Percentiles rank a stretch among this genome's conserved stretches.
Evolutionary conservation across 2,888 invertebrate species (phyloP).

Genomic region (Andrena camellia): DNA sequence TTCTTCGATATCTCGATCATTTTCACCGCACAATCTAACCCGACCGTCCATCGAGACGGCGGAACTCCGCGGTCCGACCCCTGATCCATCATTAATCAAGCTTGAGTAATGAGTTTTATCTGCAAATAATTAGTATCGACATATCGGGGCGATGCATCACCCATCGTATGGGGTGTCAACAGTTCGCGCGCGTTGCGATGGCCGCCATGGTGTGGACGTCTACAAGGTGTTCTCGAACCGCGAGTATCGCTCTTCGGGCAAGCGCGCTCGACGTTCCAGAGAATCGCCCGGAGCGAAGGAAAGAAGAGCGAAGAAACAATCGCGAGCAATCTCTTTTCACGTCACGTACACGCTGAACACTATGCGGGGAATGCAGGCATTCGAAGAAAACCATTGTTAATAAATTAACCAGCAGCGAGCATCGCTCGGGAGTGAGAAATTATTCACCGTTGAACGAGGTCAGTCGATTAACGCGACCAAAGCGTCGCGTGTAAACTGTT

Average conservation of each 20-base stretch:
- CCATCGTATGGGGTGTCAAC: slow-evolving; percentile 62
- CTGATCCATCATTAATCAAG: slow-evolving; percentile 71
- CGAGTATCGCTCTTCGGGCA: neutral
- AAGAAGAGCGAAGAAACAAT: slow-evolving; percentile 2
- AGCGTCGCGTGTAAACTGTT: slow-evolving; percentile 30
- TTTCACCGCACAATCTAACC: slow-evolving; percentile 13
- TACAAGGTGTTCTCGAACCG: neutral
- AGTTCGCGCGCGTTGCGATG: slow-evolving; percentile 38
- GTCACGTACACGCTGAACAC: neutral
- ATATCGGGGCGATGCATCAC: slow-evolving; percentile 69
- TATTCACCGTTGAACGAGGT: slow-evolving; percentile 22
- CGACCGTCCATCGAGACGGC: slow-evolving; percentile 33
- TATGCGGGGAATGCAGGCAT: too few species aligned
- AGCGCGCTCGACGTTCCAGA: neutral
- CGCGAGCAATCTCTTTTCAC: neutral
- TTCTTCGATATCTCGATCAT: slow-evolving; percentile 50
- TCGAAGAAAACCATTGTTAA: neutral
- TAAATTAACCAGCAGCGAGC: slow-evolving; percentile 27
- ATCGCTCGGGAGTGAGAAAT: neutral
- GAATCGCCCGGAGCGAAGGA: neutral
- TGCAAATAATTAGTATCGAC: slow-evolving; percentile 78
- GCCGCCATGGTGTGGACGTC: neutral
- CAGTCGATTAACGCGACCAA: slow-evolving; percentile 27
- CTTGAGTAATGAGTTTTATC: slow-evolving; percentile 77
- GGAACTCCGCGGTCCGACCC: slow-evolving; percentile 53